Base-by-base conservation (phyloP, 2,797 vertebrate genomes). In the Benthosema pterotum region DNA sequence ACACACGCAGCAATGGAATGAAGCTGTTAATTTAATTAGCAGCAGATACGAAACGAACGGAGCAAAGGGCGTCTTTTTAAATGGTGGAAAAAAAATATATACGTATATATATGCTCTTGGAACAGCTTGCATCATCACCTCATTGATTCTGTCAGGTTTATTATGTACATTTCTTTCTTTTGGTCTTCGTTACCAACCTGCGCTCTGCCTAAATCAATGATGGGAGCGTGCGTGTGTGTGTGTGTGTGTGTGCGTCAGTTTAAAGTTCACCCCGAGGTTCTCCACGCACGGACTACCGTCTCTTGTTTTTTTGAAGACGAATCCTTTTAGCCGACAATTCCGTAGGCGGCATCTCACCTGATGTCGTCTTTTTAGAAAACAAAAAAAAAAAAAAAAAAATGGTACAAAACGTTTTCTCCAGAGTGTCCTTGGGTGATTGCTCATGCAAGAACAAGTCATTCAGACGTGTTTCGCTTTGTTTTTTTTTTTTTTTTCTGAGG, bases 211-310 rank as follows among this genome's bases (percentile, higher is more conserved):
- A 75, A 82, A 88, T 90, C 84, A 82, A 79, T 75, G 71, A 79
- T 75, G 71, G 80, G 87, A 92, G 89, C 86, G 84, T 75, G 53
- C 64, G 28, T n/a, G n/a, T n/a, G n/a, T n/a, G n/a, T n/a, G n/a
- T n/a, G n/a, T n/a, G n/a, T n/a, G n/a, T n/a, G n/a, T n/a, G n/a
- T n/a, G n/a, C n/a, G n/a, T n/a, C 48, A 60, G 79, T 83, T 77
- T 85, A 89, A 87, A 87, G 88, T 91, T 91, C 84, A 88, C 74
- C 4, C 4, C 47, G 57, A 84, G 78, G 87, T 80, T 87, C 82
- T 89, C 67, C 62, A 65, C 3, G 66, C 53, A 49, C 52, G 73
- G 63, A 25, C 25, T 65, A 52, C 32, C 32, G 7, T 32, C n/a
- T n/a, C n/a, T n/a, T n/a, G n/a, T n/a, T n/a, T 32, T 32, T 32